Evolutionary conservation across 2,888 invertebrate genomes (phyloP).

Genomic region (Tuberolachnus salignus): DNA sequence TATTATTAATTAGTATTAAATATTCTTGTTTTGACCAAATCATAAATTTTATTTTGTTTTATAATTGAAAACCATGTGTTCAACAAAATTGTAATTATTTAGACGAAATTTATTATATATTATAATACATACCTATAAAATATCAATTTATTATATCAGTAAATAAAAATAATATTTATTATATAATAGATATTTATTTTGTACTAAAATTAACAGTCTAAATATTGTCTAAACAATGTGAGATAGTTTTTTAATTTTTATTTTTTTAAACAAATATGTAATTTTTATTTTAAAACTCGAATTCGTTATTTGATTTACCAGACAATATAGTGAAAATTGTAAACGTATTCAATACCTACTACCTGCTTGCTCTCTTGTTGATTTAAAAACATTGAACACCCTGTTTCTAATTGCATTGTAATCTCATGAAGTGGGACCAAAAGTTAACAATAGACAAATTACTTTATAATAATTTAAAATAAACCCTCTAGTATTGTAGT

Average conservation of each 20-base stretch:
- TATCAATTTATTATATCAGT: background rate
- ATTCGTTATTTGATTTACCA: background rate
- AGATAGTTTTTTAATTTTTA: background rate
- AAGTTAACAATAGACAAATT: too few species aligned
- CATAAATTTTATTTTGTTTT: background rate
- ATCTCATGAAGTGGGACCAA: too few species aligned
- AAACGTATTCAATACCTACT: background rate
- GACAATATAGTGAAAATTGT: background rate
- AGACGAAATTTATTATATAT: background rate
- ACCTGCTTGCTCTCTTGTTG: too few species aligned
- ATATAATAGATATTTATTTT: background rate
- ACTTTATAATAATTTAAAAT: too few species aligned
- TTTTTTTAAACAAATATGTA: background rate
- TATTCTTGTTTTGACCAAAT: constrained; percentile 4
- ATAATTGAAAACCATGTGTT: constrained; percentile 21
- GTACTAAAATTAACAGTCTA: background rate
- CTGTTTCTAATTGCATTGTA: too few species aligned
- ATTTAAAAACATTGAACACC: too few species aligned
- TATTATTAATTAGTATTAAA: constrained; percentile 24
- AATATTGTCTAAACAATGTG: background rate
- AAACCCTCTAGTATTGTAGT: too few species aligned
- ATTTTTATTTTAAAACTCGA: background rate
- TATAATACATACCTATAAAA: background rate
- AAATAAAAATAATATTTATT: background rate
- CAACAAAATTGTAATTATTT: constrained; percentile 23